phyloP scores from a whole-genome alignment of 2,888 invertebrate genomes.

The Harmothoe impar region DNA sequence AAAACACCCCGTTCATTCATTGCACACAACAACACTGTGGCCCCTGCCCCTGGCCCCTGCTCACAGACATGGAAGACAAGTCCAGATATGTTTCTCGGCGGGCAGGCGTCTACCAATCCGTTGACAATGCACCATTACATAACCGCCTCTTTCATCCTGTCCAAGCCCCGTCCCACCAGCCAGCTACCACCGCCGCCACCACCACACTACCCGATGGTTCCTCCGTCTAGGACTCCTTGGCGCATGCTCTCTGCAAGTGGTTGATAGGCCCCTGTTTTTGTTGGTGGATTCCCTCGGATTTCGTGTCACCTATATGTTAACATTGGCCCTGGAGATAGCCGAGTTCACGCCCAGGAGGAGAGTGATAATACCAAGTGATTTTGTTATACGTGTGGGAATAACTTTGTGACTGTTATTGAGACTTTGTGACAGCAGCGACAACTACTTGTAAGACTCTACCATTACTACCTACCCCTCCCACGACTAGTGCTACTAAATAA shows the following conservation, averaged over 20 bases:
- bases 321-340: not conserved
- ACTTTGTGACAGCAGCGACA: too few relatives aligned
- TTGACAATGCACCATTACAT: slow-evolving; percentile 26
- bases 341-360: not conserved
- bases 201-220: not conserved
- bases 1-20: too few relatives aligned
- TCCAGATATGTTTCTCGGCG: slow-evolving; percentile 33
- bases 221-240: not conserved
- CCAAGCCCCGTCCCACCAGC: not conserved
- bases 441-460: too few relatives aligned
- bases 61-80: not conserved
- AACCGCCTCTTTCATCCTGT: slow-evolving; percentile 51
- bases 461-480: too few relatives aligned
- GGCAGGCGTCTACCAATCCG: not conserved
- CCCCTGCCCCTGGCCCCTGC: too few relatives aligned
- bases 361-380: too few relatives aligned
- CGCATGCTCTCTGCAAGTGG: slow-evolving; percentile 22
- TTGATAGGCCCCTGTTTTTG: slow-evolving; percentile 56
- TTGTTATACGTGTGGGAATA: too few relatives aligned
- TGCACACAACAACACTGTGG: too few relatives aligned
- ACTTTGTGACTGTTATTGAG: too few relatives aligned
- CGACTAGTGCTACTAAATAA: too few relatives aligned
- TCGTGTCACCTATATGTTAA: not conserved
- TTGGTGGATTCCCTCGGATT: not conserved
- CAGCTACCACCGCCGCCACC: not conserved